Conservation (phyloP, 2,888 invertebrate species). For the Drosophila mettleri region DNA sequence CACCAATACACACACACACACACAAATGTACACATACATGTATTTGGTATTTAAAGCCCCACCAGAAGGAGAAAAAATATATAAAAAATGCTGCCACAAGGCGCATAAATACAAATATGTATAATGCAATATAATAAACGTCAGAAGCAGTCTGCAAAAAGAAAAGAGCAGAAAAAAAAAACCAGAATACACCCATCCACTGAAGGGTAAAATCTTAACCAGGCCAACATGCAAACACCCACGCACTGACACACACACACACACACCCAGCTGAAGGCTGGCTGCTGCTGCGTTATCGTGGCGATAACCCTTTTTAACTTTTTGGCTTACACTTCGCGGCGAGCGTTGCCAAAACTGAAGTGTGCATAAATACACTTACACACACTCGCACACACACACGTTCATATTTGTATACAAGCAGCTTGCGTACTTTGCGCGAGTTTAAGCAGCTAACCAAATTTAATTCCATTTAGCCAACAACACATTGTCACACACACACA, state of each 20-base stretch:
- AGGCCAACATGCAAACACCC: conserved; percentile 12
- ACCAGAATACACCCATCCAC: conserved; percentile 28
- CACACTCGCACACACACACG: neutral
- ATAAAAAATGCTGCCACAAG: conserved; percentile 52
- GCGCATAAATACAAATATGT: conserved; percentile 69
- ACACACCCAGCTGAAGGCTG: conserved; percentile 8
- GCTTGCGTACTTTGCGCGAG: conserved; percentile 16
- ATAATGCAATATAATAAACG: conserved; percentile 79
- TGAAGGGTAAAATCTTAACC: conserved; percentile 46
- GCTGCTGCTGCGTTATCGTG: conserved; percentile 43
- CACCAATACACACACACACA: conserved; percentile 2
- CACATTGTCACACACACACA: conserved; percentile 47
- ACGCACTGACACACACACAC: neutral
- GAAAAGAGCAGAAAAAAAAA: conserved; percentile 26
- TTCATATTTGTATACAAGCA: conserved; percentile 8
- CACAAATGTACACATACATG: conserved; percentile 5
- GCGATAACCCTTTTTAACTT: conserved; percentile 75
- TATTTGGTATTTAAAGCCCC: conserved; percentile 46
- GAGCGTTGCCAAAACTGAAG: conserved; percentile 37
- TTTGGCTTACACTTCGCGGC: conserved; percentile 34
- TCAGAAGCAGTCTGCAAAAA: conserved; percentile 59
- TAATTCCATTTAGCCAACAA: conserved; percentile 73
- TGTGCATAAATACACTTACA: conserved; percentile 15
- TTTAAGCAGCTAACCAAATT: conserved; percentile 51
- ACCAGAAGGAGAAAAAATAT: conserved; percentile 12